phyloP scores from a whole-genome alignment of 1,140 invertebrate genomes.

The Cotesia typhae region DNA sequence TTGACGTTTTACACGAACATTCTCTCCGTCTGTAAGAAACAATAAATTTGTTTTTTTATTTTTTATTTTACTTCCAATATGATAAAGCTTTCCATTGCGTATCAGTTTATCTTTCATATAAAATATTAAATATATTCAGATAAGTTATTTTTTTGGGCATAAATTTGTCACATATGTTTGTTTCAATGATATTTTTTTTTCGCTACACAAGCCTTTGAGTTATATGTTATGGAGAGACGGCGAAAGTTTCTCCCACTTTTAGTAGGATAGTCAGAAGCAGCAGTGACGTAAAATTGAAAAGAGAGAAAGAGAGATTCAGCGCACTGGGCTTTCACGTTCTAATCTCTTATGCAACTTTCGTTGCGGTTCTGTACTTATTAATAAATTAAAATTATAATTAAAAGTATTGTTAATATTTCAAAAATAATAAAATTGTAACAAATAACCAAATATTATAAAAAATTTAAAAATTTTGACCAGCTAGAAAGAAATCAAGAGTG shows the following conservation, averaged over 20 bases:
- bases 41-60: background rate
- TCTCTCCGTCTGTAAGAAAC: slow-evolving; percentile 45
- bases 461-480: no score
- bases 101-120: background rate
- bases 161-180: slow-evolving; percentile 26
- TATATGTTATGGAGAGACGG: slow-evolving; percentile 41
- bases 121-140: no score
- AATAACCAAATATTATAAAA: background rate
- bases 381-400: background rate
- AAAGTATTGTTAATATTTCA: background rate
- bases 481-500: slow-evolving; percentile 23
- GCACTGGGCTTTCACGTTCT: slow-evolving; percentile 63
- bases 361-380: slow-evolving; percentile 23
- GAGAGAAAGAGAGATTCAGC: slow-evolving; percentile 49
- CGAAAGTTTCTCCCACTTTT: slow-evolving; percentile 56
- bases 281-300: slow-evolving; percentile 61
- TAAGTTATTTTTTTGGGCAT: background rate
- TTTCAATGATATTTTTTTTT: slow-evolving; percentile 24
- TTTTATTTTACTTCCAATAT: background rate
- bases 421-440: background rate
- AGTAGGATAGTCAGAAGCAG: slow-evolving; percentile 21
- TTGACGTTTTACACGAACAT: slow-evolving; percentile 62
- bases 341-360: slow-evolving; percentile 65
- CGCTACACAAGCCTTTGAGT: slow-evolving; percentile 4
- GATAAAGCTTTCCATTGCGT: no score